phyloP scores from a whole-genome alignment of 2,797 vertebrate species.

The Gouania willdenowi region DNA sequence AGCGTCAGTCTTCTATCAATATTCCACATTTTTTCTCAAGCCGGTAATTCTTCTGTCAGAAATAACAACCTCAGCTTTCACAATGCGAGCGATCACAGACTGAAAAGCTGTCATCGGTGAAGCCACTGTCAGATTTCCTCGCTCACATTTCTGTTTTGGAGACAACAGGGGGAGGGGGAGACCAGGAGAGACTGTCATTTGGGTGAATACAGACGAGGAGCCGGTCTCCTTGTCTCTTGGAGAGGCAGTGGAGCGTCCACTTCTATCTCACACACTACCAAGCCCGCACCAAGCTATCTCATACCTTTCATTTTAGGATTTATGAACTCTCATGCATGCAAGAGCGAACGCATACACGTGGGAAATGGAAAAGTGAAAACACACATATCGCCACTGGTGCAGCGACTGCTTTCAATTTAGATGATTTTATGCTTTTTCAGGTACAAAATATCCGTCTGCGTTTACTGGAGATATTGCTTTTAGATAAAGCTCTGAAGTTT shows the following conservation, averaged over 20 bases:
- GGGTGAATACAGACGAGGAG: conserved; percentile 43
- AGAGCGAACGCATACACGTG: conserved; percentile 46
- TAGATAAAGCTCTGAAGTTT: not conserved
- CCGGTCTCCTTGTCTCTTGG: conserved; percentile 42
- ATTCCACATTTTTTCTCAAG: not conserved
- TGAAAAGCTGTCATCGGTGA: conserved; percentile 11
- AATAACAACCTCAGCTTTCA: conserved; percentile 3
- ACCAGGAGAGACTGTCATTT: conserved; percentile 34
- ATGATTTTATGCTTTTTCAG: conserved; percentile 21
- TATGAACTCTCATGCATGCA: conserved; percentile 58
- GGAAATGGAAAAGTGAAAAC: conserved; percentile 39
- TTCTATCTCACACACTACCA: conserved; percentile 57
- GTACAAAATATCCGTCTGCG: not conserved
- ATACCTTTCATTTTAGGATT: conserved; percentile 62
- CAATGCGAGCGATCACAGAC: conserved; percentile 9
- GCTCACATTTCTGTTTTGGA: conserved; percentile 25
- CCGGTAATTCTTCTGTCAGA: conserved; percentile 1
- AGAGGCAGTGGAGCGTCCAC: conserved; percentile 53
- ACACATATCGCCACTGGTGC: conserved; percentile 3
- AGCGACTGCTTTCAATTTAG: conserved; percentile 17
- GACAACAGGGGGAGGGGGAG: conserved; percentile 33
- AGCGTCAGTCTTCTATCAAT: conserved; percentile 3
- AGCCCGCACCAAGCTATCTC: conserved; percentile 53
- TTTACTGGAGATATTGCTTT: not conserved
- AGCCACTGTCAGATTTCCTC: conserved; percentile 5